phyloP scores from a whole-genome alignment of 2,113 vertebrate species.

The Eulacestoma nigropectus region DNA sequence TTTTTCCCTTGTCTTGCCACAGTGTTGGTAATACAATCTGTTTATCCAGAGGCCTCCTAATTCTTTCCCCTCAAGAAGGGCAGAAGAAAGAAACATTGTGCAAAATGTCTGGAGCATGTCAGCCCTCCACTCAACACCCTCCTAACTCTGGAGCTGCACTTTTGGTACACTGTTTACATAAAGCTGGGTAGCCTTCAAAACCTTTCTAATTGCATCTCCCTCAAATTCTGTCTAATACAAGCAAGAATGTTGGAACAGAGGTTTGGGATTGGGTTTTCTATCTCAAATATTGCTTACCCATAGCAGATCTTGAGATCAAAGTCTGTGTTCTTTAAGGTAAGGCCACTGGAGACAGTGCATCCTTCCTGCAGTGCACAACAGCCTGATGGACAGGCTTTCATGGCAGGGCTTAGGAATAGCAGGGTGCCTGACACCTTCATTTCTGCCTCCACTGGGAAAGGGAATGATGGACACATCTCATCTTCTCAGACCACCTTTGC shows the following conservation, averaged over 20 bases:
- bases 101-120: background rate
- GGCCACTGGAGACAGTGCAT: background rate
- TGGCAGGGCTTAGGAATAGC: background rate
- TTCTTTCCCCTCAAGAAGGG: background rate
- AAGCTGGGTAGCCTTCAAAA: background rate
- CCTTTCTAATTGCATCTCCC: background rate
- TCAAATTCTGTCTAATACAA: background rate
- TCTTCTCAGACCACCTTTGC: background rate
- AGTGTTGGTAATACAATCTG: background rate
- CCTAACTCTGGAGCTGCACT: background rate
- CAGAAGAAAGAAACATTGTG: conserved; percentile 3
- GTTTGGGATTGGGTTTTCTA: background rate
- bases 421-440: background rate
- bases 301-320: background rate
- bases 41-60: background rate
- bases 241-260: background rate
- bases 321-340: background rate
- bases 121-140: background rate
- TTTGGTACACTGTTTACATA: background rate
- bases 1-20: background rate
- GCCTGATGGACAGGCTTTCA: background rate
- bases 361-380: background rate
- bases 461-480: background rate
- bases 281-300: background rate
- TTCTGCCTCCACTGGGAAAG: background rate